Conservation (phyloP, 2,888 invertebrate genomes). For the Agriotes lineatus region DNA sequence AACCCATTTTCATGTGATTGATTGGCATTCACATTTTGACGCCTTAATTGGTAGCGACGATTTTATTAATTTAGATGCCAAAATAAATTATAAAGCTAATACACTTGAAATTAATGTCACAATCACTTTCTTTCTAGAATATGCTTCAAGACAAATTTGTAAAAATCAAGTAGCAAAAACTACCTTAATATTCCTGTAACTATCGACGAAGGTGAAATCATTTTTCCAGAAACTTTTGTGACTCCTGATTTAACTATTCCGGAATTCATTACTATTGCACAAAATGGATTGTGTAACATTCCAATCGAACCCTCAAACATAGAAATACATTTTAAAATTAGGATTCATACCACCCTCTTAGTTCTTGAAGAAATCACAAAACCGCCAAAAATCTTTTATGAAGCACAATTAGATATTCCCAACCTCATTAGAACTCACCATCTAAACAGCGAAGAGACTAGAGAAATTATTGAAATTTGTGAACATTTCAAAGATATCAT, state of each 20-base stretch:
- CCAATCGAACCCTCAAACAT: not conserved
- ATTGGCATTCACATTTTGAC: conserved; percentile 30
- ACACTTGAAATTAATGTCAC: conserved; percentile 11
- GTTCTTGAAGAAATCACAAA: too few relatives aligned
- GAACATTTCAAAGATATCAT: conserved; percentile 13
- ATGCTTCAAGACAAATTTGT: not conserved
- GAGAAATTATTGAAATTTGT: not conserved
- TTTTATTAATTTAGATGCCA: conserved; percentile 14
- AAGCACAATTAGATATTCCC: not conserved
- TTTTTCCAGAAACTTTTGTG: conserved; percentile 2
- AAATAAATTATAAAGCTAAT: conserved; percentile 27
- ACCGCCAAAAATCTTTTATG: not conserved
- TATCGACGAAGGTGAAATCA: conserved; percentile 16
- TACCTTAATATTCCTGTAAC: not conserved
- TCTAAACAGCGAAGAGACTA: conserved; percentile 13
- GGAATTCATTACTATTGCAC: conserved; percentile 20
- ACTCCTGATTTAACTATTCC: conserved; percentile 4
- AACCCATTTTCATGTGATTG: conserved; percentile 19
- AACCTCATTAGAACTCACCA: conserved; percentile 8
- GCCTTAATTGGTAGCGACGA: conserved; percentile 22
- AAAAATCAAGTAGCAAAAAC: not conserved
- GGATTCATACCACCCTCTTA: too few relatives aligned
- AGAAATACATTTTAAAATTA: not conserved
- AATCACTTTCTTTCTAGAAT: conserved; percentile 21
- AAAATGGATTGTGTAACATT: conserved; percentile 16